A percentile compares a stretch with the other conserved stretches of the same genome.
Evolutionary conservation across 2,113 vertebrate species (phyloP).

Genomic region (Oriolus oriolus): DNA sequence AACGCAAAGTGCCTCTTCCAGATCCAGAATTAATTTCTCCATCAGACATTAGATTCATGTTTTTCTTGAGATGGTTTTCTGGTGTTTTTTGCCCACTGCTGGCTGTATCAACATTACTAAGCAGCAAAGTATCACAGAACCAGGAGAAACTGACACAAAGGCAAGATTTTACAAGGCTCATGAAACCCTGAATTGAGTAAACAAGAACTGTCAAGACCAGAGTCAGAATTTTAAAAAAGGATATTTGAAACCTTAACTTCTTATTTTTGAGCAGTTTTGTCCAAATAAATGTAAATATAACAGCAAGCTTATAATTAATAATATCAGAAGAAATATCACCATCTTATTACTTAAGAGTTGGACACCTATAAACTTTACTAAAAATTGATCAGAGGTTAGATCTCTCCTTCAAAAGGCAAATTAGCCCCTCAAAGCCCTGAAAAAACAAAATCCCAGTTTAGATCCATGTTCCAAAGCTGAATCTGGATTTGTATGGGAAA

Average conservation of each 20-base stretch:
- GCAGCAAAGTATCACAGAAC: background rate
- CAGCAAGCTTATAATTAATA: background rate
- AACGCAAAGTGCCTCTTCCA: background rate
- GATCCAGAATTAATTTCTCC: background rate
- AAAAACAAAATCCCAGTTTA: background rate
- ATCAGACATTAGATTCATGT: background rate
- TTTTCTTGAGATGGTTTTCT: background rate
- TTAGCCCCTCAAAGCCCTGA: background rate
- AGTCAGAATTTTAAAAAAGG: background rate
- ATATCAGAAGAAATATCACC: background rate
- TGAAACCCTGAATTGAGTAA: background rate
- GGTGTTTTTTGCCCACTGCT: background rate
- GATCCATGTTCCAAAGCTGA: background rate
- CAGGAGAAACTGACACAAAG: background rate
- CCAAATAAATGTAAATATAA: background rate
- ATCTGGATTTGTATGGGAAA: background rate
- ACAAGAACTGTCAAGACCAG: background rate
- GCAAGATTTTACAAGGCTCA: background rate
- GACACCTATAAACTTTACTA: background rate
- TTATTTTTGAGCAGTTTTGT: background rate
- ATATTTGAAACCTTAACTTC: background rate
- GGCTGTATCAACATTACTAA: background rate
- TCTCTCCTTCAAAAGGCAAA: background rate
- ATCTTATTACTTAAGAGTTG: background rate
- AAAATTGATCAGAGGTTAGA: background rate